Evolutionary conservation across 2,888 invertebrate species (phyloP), one percentile per base, ranked within the genome.

Genomic region (Drosophila ezoana): DNA sequence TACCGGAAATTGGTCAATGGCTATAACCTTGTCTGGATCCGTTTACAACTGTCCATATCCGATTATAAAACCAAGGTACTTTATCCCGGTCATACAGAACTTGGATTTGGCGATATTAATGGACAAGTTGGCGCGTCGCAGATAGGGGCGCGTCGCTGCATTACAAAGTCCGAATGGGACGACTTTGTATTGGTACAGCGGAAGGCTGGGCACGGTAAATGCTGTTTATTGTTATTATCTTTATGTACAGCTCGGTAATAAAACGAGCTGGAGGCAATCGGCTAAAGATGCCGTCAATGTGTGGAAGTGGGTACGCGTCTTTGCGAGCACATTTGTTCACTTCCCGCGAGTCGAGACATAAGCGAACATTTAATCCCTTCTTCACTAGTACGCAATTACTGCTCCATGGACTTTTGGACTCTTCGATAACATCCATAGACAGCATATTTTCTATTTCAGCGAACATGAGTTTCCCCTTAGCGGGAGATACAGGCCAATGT

Each of bases 151-250:
- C n/a, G n/a, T n/a, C n/a, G 45, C 32, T 13, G 16, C 14, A 37
- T 14, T 11, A n/a, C 8, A 16, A 5, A 35, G 10, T 13, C 23
- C 13, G 6, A 45, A n/a, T 16, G 44, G 44, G 35, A 44, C 44
- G 6, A 51, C 23, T 18, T 49, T 56, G 37, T 72, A 75, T n/a
- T 76, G 74, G 11, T 74, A 76, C 1, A 76, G 41, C 1, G 79
- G 70, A 10, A 72, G 53, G 18, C 61, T 65, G 0, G 74, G 72
- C 0, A 75, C 52, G 2, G 72, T 64, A 23, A 79, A 76, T 0
- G 70, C 68, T 1, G 72, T 79, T 1, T 49, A 23, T 11, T 56
- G n/a, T n/a, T n/a, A n/a, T n/a, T n/a, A n/a, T n/a, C n/a, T n/a
- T n/a, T n/a, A n/a, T n/a, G n/a, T n/a, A n/a, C n/a, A n/a, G n/a